phyloP scores from a whole-genome alignment of 2,888 invertebrate genomes.

The Volucella inanis region DNA sequence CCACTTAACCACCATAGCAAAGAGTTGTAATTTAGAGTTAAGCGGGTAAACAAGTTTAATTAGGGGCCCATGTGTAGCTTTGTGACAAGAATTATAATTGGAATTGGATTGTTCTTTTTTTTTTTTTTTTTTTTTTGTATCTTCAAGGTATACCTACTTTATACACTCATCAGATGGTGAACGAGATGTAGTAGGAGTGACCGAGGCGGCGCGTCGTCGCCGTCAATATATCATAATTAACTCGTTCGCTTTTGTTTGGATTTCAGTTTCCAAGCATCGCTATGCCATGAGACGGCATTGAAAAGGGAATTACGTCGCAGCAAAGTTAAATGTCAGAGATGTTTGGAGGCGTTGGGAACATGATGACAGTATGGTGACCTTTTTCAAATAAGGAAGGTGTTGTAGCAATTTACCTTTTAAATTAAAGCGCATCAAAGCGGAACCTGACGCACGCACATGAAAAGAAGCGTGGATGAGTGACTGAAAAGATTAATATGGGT shows the following conservation, averaged over 20 bases:
- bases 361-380: conserved; percentile 1
- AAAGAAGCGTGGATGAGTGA: too few species aligned
- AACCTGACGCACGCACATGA: too few species aligned
- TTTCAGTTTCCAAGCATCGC: neutral
- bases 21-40: conserved; percentile 8
- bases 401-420: too few species aligned
- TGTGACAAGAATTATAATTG: conserved; percentile 22
- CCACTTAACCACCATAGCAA: neutral
- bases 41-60: conserved; percentile 63
- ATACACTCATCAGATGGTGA: conserved; percentile 7
- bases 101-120: too few species aligned
- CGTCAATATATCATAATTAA: conserved; percentile 52
- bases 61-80: conserved; percentile 40
- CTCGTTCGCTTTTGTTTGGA: conserved; percentile 39
- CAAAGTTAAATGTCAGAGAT: conserved; percentile 39
- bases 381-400: neutral
- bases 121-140: neutral
- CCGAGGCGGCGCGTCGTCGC: neutral
- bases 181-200: conserved; percentile 23
- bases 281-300: neutral
- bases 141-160: neutral
- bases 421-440: too few species aligned
- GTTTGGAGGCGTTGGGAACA: neutral
- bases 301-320: conserved; percentile 22
- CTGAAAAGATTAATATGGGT: too few species aligned